A percentile compares a stretch with the other conserved stretches of the same genome.
phyloP scores from a whole-genome alignment of 1,140 invertebrate genomes.

The Apolygus lucorum region DNA sequence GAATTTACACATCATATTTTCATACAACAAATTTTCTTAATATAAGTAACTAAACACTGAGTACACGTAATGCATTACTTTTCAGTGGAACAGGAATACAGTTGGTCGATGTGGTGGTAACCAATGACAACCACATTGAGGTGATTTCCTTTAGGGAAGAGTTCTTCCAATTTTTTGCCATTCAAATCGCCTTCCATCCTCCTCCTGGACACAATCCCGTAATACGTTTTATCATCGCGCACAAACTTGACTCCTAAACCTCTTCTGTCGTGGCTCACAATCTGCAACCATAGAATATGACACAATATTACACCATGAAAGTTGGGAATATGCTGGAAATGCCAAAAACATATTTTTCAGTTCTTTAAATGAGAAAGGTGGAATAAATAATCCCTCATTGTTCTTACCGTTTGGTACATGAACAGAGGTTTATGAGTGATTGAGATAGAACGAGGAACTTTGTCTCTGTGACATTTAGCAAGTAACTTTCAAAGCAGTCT shows the following conservation, averaged over 20 bases:
- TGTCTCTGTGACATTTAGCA: too few relatives aligned
- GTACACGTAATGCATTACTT: background rate
- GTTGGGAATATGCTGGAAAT: too few relatives aligned
- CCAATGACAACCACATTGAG: background rate
- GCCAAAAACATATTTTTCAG: too few relatives aligned
- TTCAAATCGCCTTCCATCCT: background rate
- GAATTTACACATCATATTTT: background rate
- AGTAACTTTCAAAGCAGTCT: too few relatives aligned
- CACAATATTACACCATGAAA: too few relatives aligned
- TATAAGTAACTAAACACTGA: background rate
- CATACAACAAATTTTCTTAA: background rate
- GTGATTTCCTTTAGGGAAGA: constrained; percentile 1
- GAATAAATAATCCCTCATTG: too few relatives aligned
- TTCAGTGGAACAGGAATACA: constrained; percentile 1
- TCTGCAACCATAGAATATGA: too few relatives aligned
- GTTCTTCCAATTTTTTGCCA: background rate
- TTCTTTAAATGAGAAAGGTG: too few relatives aligned
- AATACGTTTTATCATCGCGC: background rate
- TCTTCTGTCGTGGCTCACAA: background rate
- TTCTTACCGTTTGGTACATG: too few relatives aligned
- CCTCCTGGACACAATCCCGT: background rate
- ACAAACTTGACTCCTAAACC: background rate
- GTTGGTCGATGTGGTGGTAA: background rate
- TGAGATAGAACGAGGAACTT: too few relatives aligned
- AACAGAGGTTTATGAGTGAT: too few relatives aligned